Conservation (phyloP, 2,113 vertebrate genomes). For the Piprites chloris region DNA sequence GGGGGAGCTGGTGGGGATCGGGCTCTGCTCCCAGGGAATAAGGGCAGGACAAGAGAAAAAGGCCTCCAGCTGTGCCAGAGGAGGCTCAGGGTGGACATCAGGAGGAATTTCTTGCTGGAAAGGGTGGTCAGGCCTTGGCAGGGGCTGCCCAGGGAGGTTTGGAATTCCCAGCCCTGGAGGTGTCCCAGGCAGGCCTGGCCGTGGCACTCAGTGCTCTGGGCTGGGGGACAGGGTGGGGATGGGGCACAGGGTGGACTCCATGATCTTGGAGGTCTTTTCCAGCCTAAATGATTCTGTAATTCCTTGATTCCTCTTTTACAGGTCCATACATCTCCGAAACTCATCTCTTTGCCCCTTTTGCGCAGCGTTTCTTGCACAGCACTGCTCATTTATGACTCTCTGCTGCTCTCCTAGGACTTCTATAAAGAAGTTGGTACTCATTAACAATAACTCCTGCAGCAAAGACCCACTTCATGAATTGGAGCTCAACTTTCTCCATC, state of each 20-base stretch:
- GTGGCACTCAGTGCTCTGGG: background rate
- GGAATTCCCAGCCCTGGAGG: background rate
- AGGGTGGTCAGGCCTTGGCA: rapidly evolving
- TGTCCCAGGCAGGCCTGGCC: background rate
- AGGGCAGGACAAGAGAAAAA: rapidly evolving
- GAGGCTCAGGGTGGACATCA: rapidly evolving
- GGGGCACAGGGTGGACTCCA: background rate
- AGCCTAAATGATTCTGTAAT: background rate
- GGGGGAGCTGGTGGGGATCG: background rate
- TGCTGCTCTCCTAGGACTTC: background rate
- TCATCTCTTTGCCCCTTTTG: rapidly evolving
- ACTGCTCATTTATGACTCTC: background rate
- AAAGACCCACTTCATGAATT: background rate
- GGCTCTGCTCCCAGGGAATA: background rate
- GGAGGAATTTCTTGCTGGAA: background rate
- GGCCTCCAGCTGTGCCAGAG: background rate
- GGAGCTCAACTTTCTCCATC: background rate
- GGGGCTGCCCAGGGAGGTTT: background rate
- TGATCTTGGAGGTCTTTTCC: background rate
- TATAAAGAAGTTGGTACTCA: background rate
- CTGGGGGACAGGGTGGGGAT: background rate
- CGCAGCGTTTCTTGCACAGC: background rate
- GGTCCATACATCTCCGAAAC: rapidly evolving
- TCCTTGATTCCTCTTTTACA: background rate
- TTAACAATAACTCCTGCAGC: background rate